Percentiles rank a stretch among this genome's conserved stretches.
These are phyloP conservation scores for Threskiornis aethiopicus DNA, from an alignment of 2,797 vertebrate species.

Conservation along the genomic window DNA sequence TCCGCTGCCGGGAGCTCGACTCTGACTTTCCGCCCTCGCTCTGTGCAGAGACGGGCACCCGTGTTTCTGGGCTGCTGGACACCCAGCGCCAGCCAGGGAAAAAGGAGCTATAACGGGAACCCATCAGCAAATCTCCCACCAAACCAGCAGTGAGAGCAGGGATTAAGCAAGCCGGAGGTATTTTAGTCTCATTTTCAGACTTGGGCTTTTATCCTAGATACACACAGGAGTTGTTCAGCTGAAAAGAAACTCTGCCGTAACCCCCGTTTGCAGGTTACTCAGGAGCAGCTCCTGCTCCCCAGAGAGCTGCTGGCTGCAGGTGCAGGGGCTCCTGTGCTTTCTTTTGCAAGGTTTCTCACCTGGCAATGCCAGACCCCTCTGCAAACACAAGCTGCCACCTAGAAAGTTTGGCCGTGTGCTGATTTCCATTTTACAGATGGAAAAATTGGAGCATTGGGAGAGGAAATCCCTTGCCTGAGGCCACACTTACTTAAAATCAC, in stretches of 20 bases:
- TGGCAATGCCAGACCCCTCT: neutral
- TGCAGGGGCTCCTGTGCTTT: neutral
- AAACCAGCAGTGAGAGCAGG: neutral
- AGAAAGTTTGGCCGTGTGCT: fast-evolving
- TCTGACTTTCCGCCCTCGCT: neutral
- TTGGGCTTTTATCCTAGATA: neutral
- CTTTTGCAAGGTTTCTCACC: neutral
- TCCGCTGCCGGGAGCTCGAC: fast-evolving
- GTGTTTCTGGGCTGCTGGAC: neutral
- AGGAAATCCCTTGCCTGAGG: neutral
- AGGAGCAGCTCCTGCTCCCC: neutral
- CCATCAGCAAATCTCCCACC: neutral
- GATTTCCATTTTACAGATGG: neutral
- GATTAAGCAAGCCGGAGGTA: neutral
- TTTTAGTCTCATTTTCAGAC: neutral
- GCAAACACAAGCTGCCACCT: neutral
- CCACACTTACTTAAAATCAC: neutral
- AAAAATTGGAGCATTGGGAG: neutral
- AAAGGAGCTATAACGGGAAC: neutral
- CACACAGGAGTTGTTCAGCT: neutral
- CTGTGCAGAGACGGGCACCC: fast-evolving
- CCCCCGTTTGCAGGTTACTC: fast-evolving
- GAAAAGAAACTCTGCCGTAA: neutral
- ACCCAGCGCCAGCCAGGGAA: neutral
- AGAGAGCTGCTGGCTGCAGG: neutral